Evolutionary conservation across 2,797 vertebrate species (phyloP), one percentile per base, ranked within the genome.

Genomic region (Rhinatrema bivittatum): DNA sequence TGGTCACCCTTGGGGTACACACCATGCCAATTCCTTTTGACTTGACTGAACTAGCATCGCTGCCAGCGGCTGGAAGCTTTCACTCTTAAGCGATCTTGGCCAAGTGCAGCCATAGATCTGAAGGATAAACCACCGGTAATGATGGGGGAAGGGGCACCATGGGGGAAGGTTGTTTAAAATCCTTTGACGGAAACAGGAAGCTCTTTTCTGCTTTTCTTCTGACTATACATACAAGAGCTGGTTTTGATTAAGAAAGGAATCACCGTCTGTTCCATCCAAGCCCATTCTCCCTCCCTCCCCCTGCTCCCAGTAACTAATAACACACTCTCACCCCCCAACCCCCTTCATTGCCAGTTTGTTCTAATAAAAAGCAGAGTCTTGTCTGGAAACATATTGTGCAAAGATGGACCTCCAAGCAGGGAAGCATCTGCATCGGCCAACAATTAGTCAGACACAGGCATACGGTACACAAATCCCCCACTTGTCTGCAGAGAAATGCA

Each of bases 321-420:
- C n/a, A n/a, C n/a, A n/a, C n/a, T n/a, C n/a, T n/a, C n/a, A n/a
- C n/a, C n/a, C n/a, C n/a, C n/a, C n/a, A 5, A 11, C 39, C 49
- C 53, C 39, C 36, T 53, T 45, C 9, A 0, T 29, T 51, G 57
- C 51, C 61, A 60, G 51, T 49, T 39, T 60, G 35, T 33, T 50
- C 23, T 64, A 68, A 74, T 60, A 55, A 55, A 44, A 72, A 66
- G 43, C 62, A 72, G 55, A 48, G 37, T 23, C 39, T 42, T 36
- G 53, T 47, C 44, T 60, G 37, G 50, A 56, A 59, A 46, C 42
- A 20, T n/a, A 25, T 34, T 50, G 35, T 16, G 33, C 23, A 18
- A 51, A 60, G 47, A 58, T 16, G 17, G 42, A 32, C 28, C 0
- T 0, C 35, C 29, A 17, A 39, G 39, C 28, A 28, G 30, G 20